Conservation (phyloP, 2,113 vertebrate species). For the Todiramphus chloris region DNA sequence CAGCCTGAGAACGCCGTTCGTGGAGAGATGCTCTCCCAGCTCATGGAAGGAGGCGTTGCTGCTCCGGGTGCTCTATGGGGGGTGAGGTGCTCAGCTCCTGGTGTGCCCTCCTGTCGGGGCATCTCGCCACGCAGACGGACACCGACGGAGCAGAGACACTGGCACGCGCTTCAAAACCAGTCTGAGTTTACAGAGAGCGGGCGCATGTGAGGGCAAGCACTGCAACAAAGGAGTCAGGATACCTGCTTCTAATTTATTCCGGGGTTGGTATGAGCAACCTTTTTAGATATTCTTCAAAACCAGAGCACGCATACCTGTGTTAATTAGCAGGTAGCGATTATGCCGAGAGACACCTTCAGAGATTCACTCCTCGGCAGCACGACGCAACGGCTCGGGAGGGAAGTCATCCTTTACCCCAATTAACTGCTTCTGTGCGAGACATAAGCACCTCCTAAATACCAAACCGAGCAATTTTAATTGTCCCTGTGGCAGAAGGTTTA, state of each 20-base stretch:
- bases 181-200: neutral
- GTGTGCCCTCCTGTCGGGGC: neutral
- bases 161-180: neutral
- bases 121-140: neutral
- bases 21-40: neutral
- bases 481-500: no score
- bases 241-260: neutral
- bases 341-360: neutral
- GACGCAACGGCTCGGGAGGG: neutral
- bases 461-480: neutral
- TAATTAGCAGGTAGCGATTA: neutral
- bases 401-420: neutral
- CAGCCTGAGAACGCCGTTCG: neutral
- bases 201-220: neutral
- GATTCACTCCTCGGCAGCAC: neutral
- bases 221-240: neutral
- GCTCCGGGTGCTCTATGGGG: neutral
- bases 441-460: neutral
- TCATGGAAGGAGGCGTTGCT: neutral
- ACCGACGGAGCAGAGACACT: neutral
- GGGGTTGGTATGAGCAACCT: neutral
- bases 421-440: neutral
- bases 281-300: neutral
- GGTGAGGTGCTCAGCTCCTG: neutral
- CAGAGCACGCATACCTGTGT: neutral